Base-by-base conservation (phyloP, 2,888 invertebrate genomes). In the Pteria penguin region DNA sequence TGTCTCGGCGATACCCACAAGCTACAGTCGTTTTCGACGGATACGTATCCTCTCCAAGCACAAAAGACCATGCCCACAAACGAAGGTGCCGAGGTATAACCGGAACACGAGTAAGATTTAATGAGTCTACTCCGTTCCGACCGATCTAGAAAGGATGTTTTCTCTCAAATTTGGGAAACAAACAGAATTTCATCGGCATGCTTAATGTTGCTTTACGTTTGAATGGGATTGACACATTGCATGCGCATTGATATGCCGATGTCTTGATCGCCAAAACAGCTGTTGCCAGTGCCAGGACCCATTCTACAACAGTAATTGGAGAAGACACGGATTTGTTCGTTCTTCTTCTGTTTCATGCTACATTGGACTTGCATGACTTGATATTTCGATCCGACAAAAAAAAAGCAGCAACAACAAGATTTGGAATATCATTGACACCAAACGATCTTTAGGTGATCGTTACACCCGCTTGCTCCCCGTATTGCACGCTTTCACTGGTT, bases 21-120 rank as follows among this genome's bases (percentile, higher is more conserved):
- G 36, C 72, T n/a, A 45, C 29, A 27, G 33, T 82, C 32, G 80
- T 80, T 18, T 87, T 86, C 78, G 87, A 84, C 81, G 85, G 87
- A 1, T 86, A 87, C 66, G 62, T 11, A 75, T 4, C 26, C 4
- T n/a, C n/a, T 4, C 69, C 81, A 60, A 63, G 80, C n/a, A 84
- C 82, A 8, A 86, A 84, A 68, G 84, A 87, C 54, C 62, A 65
- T 18, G 76, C 85, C 24, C 69, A 69, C 27, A 4, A 1, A 2
- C 0, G 69, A 24, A 5, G 58, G 36, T 58, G 58, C 5, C 31
- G 57, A 18, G 69, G 69, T 22, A 27, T 36, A 2, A 24, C 18
- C n/a, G 14, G 31, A 18, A 32, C 81, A 27, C 70, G 65, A 24
- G 72, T 84, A 2, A 58, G 45, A 4, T 85, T 87, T 57, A 60